phyloP scores from a whole-genome alignment of 30 jellyfish, hydroid and myxozoan genomes.

The Hydractinia echinata region DNA sequence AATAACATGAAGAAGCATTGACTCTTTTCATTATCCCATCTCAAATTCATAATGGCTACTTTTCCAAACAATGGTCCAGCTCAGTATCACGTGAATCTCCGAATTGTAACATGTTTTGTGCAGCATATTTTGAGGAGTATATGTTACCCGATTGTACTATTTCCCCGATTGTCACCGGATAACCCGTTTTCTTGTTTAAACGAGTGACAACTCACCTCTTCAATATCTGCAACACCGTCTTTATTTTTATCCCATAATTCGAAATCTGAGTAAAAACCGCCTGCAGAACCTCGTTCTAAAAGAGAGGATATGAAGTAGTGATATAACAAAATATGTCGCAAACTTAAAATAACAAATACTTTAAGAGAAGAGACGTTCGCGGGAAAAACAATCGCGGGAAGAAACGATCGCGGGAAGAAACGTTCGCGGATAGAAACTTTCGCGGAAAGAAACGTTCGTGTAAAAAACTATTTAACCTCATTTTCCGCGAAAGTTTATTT shows the following conservation, averaged over 20 bases:
- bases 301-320: not conserved
- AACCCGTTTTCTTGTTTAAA: not conserved
- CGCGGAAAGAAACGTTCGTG: no score
- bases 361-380: no score
- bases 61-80: no score
- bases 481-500: no score
- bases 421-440: no score
- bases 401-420: no score
- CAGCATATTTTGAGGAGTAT: not conserved
- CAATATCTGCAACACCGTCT: constrained; percentile 46
- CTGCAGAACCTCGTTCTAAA: constrained; percentile 53
- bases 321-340: not conserved
- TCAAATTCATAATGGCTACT: no score
- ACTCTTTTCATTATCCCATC: no score
- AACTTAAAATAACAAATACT: not conserved
- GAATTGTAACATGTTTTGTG: not conserved
- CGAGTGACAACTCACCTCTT: constrained; percentile 43
- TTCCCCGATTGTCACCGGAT: not conserved
- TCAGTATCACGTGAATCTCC: no score
- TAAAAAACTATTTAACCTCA: no score
- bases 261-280: constrained; percentile 49
- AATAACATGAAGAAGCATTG: no score
- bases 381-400: no score
- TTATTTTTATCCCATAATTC: constrained; percentile 58
- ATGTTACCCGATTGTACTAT: not conserved